Percentiles rank a stretch among this genome's conserved stretches.
Conservation (phyloP, 2,888 invertebrate genomes). For the Philereme vetulata region DNA sequence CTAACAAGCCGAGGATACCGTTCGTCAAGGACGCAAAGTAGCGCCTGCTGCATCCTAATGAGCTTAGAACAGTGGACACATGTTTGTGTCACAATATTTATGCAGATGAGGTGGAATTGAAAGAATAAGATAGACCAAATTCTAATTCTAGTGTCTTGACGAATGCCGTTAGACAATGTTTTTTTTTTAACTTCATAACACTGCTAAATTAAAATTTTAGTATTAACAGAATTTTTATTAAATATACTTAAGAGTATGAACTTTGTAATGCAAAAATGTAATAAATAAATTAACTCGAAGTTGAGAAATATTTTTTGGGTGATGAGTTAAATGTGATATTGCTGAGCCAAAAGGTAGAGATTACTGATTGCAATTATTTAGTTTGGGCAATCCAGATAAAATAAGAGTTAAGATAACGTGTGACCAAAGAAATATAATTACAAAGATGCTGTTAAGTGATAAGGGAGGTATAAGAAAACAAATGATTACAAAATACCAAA, state of each 20-base stretch:
- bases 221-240: too few relatives aligned
- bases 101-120: background rate
- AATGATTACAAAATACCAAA: slow-evolving; percentile 14
- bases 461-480: background rate
- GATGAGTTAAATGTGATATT: background rate
- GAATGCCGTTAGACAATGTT: background rate
- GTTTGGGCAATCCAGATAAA: background rate
- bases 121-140: background rate
- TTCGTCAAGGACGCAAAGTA: slow-evolving; percentile 64
- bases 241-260: too few relatives aligned
- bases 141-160: background rate
- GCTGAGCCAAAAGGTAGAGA: too few relatives aligned
- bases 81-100: slow-evolving; percentile 13
- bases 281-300: too few relatives aligned
- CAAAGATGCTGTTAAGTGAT: background rate
- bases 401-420: background rate
- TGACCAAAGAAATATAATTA: background rate
- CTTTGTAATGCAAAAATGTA: too few relatives aligned
- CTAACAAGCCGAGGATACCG: slow-evolving; percentile 68
- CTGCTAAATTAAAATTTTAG: too few relatives aligned
- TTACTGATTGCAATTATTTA: too few relatives aligned
- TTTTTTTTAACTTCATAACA: background rate
- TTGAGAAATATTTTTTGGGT: background rate
- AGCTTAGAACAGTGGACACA: slow-evolving; percentile 38
- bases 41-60: slow-evolving; percentile 62